These are phyloP conservation scores for Amia ocellicauda DNA, from an alignment of 2,113 vertebrate genomes.

Conservation along the genomic window DNA sequence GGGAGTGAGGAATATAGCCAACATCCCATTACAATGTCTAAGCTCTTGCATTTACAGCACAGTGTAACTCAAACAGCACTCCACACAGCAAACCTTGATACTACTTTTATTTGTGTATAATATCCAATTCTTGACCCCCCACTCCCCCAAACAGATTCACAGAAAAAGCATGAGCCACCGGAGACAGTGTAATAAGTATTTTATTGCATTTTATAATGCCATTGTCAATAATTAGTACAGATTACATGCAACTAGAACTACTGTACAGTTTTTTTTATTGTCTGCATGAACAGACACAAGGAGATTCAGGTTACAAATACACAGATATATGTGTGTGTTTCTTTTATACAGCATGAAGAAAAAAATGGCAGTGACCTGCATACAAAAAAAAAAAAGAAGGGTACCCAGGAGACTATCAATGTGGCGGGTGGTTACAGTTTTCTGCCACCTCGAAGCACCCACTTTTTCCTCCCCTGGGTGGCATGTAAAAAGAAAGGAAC, in stretches of 20 bases:
- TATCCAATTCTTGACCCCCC: no score
- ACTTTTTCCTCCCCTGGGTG: constrained; percentile 57
- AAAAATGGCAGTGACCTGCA: constrained; percentile 76
- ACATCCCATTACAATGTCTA: no score
- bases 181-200: constrained; percentile 76
- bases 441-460: constrained; percentile 44
- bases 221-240: constrained; percentile 88
- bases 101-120: no score
- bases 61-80: no score
- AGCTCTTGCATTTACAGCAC: no score
- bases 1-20: no score
- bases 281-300: constrained; percentile 77
- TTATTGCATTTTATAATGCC: constrained; percentile 90
- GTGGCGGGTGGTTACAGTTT: constrained; percentile 50
- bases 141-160: no score
- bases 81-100: no score
- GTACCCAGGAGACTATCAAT: constrained; percentile 55
- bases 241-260: constrained; percentile 87
- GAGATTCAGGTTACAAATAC: constrained; percentile 83
- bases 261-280: constrained; percentile 85
- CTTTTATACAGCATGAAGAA: constrained; percentile 77
- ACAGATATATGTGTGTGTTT: constrained; percentile 75
- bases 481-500: constrained; percentile 58
- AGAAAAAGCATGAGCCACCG: no score
- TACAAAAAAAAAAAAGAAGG: constrained; percentile 67